Evolutionary conservation across 2,797 vertebrate genomes (phyloP).

Genomic region (Esox lucius): DNA sequence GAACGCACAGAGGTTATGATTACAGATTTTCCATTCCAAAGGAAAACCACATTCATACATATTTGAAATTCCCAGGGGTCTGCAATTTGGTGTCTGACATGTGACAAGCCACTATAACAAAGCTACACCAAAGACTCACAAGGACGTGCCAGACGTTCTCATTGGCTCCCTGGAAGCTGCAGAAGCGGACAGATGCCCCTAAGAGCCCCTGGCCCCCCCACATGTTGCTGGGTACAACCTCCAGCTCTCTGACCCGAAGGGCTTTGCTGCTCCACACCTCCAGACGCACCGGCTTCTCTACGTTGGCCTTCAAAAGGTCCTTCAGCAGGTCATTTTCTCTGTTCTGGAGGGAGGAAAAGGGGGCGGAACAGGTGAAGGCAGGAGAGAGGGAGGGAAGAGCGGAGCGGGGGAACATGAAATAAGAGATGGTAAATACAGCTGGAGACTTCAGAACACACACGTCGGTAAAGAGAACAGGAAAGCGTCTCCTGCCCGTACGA

Average conservation of each 20-base stretch:
- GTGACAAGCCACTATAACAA: not conserved
- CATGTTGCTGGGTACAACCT: slow-evolving; percentile 94
- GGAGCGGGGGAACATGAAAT: no score
- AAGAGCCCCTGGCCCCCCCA: slow-evolving; percentile 96
- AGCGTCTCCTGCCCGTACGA: not conserved
- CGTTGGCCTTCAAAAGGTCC: slow-evolving; percentile 90
- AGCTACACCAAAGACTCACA: slow-evolving; percentile 70
- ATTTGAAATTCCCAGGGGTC: not conserved
- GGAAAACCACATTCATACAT: not conserved
- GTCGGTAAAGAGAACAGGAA: not conserved
- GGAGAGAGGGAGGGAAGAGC: no score
- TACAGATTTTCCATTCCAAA: not conserved
- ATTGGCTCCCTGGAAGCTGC: slow-evolving; percentile 91
- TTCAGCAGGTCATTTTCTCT: slow-evolving; percentile 90
- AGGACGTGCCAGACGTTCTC: slow-evolving; percentile 95
- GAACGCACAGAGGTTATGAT: not conserved
- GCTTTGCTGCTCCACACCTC: slow-evolving; percentile 93
- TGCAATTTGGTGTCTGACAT: not conserved
- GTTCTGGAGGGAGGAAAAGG: slow-evolving; percentile 70
- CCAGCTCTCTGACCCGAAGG: slow-evolving; percentile 86
- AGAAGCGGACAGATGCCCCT: slow-evolving; percentile 93
- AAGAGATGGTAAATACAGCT: not conserved
- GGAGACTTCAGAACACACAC: not conserved
- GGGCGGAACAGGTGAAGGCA: no score
- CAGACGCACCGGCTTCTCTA: slow-evolving; percentile 90